Base-by-base conservation (phyloP, 2,113 vertebrate species). In the Nibea albiflora region DNA sequence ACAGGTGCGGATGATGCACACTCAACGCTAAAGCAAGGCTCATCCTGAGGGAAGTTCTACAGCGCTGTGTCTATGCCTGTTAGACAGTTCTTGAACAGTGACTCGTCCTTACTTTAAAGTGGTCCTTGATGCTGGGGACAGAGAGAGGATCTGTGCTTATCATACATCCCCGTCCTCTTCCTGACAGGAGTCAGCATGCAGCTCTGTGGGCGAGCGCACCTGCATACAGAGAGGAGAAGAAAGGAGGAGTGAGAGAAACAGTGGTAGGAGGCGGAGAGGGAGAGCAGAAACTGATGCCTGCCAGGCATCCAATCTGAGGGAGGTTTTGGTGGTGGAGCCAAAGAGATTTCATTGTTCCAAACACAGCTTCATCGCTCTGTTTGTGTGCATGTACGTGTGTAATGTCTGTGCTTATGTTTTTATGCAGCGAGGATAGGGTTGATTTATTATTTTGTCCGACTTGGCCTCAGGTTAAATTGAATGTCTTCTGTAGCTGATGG, bases 141-240 rank as follows among this genome's bases (percentile, higher is more conserved):
- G 71, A 61, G 60, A 67, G 74, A 74, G 63, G 85, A 81, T 76
- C 76, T 85, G 78, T 85, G 88, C 90, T 88, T 75, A 85, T 90
- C 80, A 80, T 83, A 73, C 78, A 77, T 83, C 78, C 88, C 39
- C 61, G 80, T 88, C 85, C 83, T 85, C 84, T 87, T 72, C 75
- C 90, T 87, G 92, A 90, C 92, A 86, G 87, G 56, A 91, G 91
- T 90, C 91, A 20, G 85, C 82, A 50, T 83, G 88, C 60, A 78
- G 80, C 85, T 87, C 87, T 83, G 83, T 90, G 89, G 90, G 88
- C 61, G 85, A 87, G 84, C 20, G n/a, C 86, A 91, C 85, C 89
- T 93, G 88, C 88, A 93, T 90, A 85, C 81, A 73, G 87, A 91
- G 78, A 83, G 54, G 71, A 87, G 71, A 81, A 85, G 70, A 84